Evolutionary conservation across 2,113 vertebrate genomes (phyloP).

Genomic region (Urocynchramus pylzowi): DNA sequence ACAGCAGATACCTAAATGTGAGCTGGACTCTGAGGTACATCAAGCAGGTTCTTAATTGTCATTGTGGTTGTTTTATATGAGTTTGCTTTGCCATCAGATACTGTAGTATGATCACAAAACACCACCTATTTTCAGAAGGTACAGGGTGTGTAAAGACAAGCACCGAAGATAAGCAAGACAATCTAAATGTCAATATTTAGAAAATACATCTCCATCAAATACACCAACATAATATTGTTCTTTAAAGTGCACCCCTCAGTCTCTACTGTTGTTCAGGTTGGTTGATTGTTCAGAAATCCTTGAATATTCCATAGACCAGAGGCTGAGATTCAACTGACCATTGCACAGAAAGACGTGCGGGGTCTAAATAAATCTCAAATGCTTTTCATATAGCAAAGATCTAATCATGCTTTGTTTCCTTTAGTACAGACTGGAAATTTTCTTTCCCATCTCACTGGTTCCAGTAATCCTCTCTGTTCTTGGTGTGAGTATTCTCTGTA

Average conservation of each 20-base stretch:
- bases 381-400: neutral
- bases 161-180: neutral
- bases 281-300: neutral
- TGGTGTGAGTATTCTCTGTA: neutral
- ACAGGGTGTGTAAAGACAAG: neutral
- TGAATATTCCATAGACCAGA: neutral
- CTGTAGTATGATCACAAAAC: neutral
- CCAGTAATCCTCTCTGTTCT: neutral
- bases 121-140: neutral
- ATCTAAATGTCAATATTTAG: neutral
- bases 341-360: neutral
- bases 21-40: neutral
- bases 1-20: neutral
- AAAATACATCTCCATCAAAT: neutral
- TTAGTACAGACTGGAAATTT: neutral
- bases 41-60: neutral
- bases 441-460: neutral
- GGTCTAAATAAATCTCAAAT: neutral
- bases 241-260: neutral
- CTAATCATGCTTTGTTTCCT: neutral
- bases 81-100: neutral
- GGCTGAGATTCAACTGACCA: neutral
- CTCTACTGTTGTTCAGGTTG: neutral
- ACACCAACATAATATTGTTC: neutral
- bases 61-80: neutral